Percentiles rank a stretch among this genome's conserved stretches.
These are phyloP conservation scores for Rallus limicola DNA, from an alignment of 2,113 vertebrate genomes.

Conservation along the genomic window DNA sequence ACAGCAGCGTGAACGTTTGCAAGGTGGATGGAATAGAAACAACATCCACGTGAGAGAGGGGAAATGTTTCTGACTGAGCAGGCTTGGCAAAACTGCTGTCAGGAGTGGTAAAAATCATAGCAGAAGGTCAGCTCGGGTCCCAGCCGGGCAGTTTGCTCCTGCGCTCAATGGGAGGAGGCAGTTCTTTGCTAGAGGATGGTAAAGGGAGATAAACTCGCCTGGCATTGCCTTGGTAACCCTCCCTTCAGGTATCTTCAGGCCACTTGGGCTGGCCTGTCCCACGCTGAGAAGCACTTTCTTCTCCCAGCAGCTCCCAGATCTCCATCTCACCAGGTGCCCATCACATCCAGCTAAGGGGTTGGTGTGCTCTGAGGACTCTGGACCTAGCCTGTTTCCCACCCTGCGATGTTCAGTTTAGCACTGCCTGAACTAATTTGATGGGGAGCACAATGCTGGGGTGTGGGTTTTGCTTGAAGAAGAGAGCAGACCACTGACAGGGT, in stretches of 20 bases:
- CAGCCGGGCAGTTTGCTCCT: not conserved
- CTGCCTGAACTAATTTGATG: not conserved
- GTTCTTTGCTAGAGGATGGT: not conserved
- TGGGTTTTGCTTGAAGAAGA: not conserved
- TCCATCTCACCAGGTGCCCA: accelerated
- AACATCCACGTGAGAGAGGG: not conserved
- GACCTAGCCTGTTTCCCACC: not conserved
- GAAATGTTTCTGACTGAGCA: conserved; percentile 21
- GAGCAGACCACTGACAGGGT: not conserved
- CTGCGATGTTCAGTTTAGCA: not conserved
- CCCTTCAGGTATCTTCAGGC: not conserved
- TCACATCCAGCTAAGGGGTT: accelerated
- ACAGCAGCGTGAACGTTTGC: not conserved
- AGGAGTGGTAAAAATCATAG: conserved; percentile 38
- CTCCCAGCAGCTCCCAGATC: not conserved
- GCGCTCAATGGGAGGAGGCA: accelerated
- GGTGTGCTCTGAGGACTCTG: accelerated
- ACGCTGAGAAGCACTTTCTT: not conserved
- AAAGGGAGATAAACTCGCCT: not conserved
- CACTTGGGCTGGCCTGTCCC: not conserved
- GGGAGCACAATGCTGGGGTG: not conserved
- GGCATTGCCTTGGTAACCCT: not conserved
- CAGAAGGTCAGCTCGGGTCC: not conserved
- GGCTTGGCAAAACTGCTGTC: not conserved
- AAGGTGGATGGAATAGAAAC: not conserved